phyloP scores from a whole-genome alignment of 1,140 invertebrate genomes.

The Neodiprion fabricii region DNA sequence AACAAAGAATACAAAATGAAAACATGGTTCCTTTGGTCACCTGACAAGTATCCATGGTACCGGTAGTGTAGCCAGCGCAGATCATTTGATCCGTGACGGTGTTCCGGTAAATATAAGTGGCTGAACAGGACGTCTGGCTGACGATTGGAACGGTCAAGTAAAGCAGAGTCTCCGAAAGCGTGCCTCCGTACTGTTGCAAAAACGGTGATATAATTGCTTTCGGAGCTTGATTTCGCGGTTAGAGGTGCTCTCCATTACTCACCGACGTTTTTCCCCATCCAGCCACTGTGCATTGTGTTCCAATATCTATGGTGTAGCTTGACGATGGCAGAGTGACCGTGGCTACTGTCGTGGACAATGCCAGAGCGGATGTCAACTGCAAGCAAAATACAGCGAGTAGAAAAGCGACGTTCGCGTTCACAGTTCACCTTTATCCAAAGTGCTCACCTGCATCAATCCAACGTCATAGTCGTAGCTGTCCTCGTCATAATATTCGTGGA shows the following conservation, averaged over 20 bases:
- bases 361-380: conserved; percentile 33
- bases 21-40: conserved; percentile 19
- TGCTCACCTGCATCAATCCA: conserved; percentile 53
- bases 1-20: too few relatives aligned
- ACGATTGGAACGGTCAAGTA: conserved; percentile 18
- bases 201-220: conserved; percentile 23
- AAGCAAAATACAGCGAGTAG: conserved; percentile 12
- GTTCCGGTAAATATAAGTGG: conserved; percentile 6
- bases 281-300: conserved; percentile 54
- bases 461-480: conserved; percentile 60
- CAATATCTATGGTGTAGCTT: conserved; percentile 10
- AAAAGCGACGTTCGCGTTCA: background rate
- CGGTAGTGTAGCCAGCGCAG: conserved; percentile 43
- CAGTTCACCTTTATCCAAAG: background rate
- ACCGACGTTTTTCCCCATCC: conserved; percentile 66
- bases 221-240: conserved; percentile 17
- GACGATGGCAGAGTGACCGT: conserved; percentile 32
- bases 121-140: conserved; percentile 21
- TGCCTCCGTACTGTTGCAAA: conserved; percentile 12
- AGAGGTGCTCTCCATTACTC: conserved; percentile 35
- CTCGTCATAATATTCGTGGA: conserved; percentile 48
- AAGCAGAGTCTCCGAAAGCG: conserved; percentile 16
- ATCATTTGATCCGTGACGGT: conserved; percentile 46
- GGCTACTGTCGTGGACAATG: conserved; percentile 28
- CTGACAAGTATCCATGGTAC: conserved; percentile 45